Base-by-base conservation (phyloP, 2,888 invertebrate genomes). In the Drosophila yooni region DNA sequence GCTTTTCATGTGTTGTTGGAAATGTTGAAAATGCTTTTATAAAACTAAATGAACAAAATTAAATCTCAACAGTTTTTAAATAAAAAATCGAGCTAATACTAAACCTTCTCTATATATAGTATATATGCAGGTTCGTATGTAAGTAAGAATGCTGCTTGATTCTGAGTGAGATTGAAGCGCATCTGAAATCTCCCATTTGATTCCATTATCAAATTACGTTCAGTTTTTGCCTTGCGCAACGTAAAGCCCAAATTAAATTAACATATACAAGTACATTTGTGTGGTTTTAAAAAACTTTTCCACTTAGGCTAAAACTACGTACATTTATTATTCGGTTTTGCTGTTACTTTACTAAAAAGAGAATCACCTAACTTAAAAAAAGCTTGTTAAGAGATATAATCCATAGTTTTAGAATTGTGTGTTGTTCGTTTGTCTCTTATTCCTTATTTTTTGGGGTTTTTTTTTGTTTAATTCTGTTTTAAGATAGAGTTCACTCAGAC, bases 401-500 rank as follows among this genome's bases (percentile, higher is more conserved):
- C 69, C 60, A 71, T 81, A 74, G 74, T 74, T 52, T 81, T 72
- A 64, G 66, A 67, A 70, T 70, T 76, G 71, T 72, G 61, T 63
- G 59, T 58, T 63, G 59, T 61, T 79, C 38, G 54, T 56, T 70
- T 65, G 36, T 43, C 5, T 46, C 61, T 46, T 18, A 25, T 38
- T 59, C 65, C 58, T 58, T 43, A 48, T 56, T 46, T 40, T 57
- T 79, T 63, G 62, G 46, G 8, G 15, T 15, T 46, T 51, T 56
- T 34, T 54, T 50, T 67, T 70, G 59, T 76, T 77, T 53, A 62
- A 53, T 68, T 74, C 46, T 68, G 31, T 51, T 75, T 65, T 77
- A 78, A 88, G 81, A 87, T 80, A 88, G 71, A 80, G 81, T 86
- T 91, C 91, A 92, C 92, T 96, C 95, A 96, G 95, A 96, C 96